phyloP scores from a whole-genome alignment of 2,113 vertebrate genomes.

The Megalops atlanticus region DNA sequence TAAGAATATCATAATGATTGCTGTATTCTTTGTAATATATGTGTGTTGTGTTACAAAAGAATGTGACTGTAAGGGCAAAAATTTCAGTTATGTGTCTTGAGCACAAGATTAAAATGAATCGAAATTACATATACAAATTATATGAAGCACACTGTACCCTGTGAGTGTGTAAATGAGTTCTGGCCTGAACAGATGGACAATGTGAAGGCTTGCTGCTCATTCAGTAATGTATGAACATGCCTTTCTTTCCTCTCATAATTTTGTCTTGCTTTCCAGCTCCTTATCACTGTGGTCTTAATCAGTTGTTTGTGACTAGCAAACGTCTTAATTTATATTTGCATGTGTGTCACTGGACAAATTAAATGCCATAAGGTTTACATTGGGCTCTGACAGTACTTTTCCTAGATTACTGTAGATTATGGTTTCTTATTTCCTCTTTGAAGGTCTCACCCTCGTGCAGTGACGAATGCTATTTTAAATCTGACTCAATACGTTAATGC shows the following conservation, averaged over 20 bases:
- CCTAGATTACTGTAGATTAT: conserved; percentile 60
- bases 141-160: no score
- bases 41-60: no score
- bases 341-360: conserved; percentile 1
- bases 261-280: not conserved
- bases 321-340: conserved; percentile 8
- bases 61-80: no score
- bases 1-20: no score
- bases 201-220: no score
- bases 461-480: conserved; percentile 65
- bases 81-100: no score
- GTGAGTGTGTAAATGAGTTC: no score
- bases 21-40: no score
- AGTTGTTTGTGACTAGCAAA: not conserved
- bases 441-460: conserved; percentile 44
- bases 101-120: no score
- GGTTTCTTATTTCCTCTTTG: conserved; percentile 56
- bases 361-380: conserved; percentile 15
- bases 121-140: no score
- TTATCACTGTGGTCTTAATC: not conserved
- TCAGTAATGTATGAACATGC: no score
- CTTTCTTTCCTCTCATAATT: not conserved
- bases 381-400: conserved; percentile 28
- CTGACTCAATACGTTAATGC: conserved; percentile 69
- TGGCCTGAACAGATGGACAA: no score